Evolutionary conservation across 2,888 invertebrate species (phyloP), one percentile per base, ranked within the genome.

Genomic region (Ypsolopha sequella): DNA sequence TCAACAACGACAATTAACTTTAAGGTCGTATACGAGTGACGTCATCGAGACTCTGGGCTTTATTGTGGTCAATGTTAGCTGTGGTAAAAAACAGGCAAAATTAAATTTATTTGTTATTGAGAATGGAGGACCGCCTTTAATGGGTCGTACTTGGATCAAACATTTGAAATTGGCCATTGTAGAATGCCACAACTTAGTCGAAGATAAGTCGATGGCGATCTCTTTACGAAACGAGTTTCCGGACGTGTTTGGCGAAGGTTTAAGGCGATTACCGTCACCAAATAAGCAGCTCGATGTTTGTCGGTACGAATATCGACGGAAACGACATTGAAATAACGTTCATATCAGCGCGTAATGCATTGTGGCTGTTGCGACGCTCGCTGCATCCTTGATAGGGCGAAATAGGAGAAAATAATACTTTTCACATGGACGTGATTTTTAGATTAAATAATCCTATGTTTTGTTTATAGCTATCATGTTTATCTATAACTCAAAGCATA

Each of bases 131-230:
- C 57, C 57, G 3, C 56, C 56, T 6, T n/a, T 56, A n/a, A 55
- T 59, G 55, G 58, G 56, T 36, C 55, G 58, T 9, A 54, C 54
- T 6, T 59, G 56, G 56, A 55, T 59, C 7, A 55, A 53, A 51
- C 45, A 51, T 43, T 56, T 58, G 50, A 56, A 56, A 36, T 54
- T 59, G 34, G 41, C 45, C 13, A 51, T 54, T 36, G 36, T 52
- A 8, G 34, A 52, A 13, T 53, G 53, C 36, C 38, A 52, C 36
- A 53, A 45, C n/a, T 34, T 53, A 13, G 36, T 41, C 33, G 53
- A 51, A 6, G 43, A 41, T 1, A 49, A 52, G 3, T 46, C 51
- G 7, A 33, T 33, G 36, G 41, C 41, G 24, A 45, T 2, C 9
- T 38, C 44, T 13, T 51, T 55, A 11, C 48, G 41, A 41, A 46